Evolutionary conservation across 2,113 vertebrate species (phyloP).

Genomic region (Embiotoca jacksoni): DNA sequence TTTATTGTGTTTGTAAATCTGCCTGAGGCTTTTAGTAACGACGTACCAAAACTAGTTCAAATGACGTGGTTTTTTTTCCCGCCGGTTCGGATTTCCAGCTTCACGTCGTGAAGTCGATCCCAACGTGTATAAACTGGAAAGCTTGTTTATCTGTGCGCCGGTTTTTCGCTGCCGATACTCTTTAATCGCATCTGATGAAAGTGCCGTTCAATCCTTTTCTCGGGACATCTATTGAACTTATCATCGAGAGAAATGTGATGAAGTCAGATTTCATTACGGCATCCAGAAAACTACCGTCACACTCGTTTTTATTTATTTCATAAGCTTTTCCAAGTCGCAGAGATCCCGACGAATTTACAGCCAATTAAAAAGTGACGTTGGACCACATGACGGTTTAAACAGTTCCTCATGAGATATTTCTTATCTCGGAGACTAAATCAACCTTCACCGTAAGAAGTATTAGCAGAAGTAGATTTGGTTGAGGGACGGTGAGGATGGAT

Average conservation of each 20-base stretch:
- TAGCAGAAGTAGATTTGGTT: neutral
- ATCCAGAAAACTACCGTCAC: neutral
- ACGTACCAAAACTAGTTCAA: neutral
- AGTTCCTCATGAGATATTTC: neutral
- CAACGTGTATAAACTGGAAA: neutral
- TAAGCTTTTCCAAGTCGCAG: neutral
- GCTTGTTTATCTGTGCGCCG: too few relatives aligned
- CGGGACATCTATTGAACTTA: neutral
- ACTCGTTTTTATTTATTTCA: neutral
- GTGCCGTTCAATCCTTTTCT: neutral
- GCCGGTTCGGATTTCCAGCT: too few relatives aligned
- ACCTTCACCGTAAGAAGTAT: neutral
- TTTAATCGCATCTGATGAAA: neutral
- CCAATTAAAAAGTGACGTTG: too few relatives aligned
- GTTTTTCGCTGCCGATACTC: too few relatives aligned
- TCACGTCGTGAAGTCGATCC: too few relatives aligned
- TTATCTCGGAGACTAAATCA: neutral
- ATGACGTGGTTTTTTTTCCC: too few relatives aligned
- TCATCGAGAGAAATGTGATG: slow-evolving; percentile 1
- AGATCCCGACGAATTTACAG: neutral
- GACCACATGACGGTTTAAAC: too few relatives aligned
- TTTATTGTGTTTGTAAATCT: neutral
- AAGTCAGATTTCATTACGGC: neutral
- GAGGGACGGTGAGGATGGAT: too few relatives aligned
- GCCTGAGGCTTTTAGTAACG: neutral